Base-by-base conservation (phyloP, 2,113 vertebrate genomes). In the Capra hircus region DNA sequence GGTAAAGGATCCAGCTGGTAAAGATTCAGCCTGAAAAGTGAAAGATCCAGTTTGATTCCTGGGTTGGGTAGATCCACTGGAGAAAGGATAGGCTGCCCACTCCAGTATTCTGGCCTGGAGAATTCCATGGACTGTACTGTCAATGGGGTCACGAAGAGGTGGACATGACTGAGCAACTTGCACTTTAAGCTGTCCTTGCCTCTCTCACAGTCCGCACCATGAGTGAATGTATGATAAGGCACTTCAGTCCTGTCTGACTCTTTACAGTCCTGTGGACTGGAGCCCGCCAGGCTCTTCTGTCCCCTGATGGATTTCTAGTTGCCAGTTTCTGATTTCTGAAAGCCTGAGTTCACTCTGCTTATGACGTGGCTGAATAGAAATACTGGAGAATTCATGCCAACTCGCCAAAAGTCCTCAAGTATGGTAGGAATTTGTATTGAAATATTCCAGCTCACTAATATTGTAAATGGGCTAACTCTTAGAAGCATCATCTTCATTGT, bases 171-270 rank as follows among this genome's bases (percentile, higher is more conserved):
- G 36, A 43, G 21, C 21, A 7, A 12, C 71, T 25, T 43, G 19
- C 21, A 43, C 36, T 43, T 40, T 5, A 16, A 25, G 28, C n/a
- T 33, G 0, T 55, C 1, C 0, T 6, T 27, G 40, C 2, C 4
- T 3, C 19, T 43, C 14, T 52, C 3, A 81, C 1, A 15, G 4
- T 23, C 8, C 13, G 74, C 33, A 6, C 52, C 52, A 5, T 21
- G n/a, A 36, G n/a, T 71, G 67, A 36, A 36, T 23, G n/a, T 36
- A 10, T 12, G 19, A 5, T 36, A 36, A 36, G 67, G 19, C 67
- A 23, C 67, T 36, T 21, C n/a, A 36, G 10, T 36, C n/a, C n/a
- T 71, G n/a, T 12, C 19, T 71, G 67, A 71, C 67, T 36, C 67
- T 36, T 36, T 23, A 21, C 67, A 36, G 21, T 11, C n/a, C n/a